These are phyloP conservation scores for Gymnogyps californianus DNA, from an alignment of 2,113 vertebrate genomes.

Conservation along the genomic window DNA sequence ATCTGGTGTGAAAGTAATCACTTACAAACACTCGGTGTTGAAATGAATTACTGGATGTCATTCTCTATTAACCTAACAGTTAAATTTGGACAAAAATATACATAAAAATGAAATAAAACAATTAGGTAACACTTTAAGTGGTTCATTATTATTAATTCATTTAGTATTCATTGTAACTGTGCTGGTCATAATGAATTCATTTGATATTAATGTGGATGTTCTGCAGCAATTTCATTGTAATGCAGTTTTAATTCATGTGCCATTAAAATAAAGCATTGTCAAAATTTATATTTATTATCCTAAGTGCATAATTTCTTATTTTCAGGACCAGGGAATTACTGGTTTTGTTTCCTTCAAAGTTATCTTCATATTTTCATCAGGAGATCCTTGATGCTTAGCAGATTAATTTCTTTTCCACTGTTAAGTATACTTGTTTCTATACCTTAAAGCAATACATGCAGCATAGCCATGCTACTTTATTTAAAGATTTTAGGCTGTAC, in stretches of 20 bases:
- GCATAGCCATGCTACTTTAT: neutral
- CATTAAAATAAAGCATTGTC: slow-evolving; percentile 71
- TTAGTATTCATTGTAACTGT: slow-evolving; percentile 76
- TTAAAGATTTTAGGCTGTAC: neutral
- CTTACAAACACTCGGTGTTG: slow-evolving; percentile 48
- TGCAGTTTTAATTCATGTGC: slow-evolving; percentile 76
- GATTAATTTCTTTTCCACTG: neutral
- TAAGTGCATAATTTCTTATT: slow-evolving; percentile 57
- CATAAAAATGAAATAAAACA: slow-evolving; percentile 84
- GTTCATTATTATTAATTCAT: slow-evolving; percentile 82
- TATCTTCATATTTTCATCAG: neutral
- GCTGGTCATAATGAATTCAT: slow-evolving; percentile 81
- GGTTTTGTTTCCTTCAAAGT: slow-evolving; percentile 13
- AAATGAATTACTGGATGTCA: slow-evolving; percentile 72
- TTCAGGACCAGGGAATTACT: slow-evolving; percentile 27
- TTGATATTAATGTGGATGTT: slow-evolving; percentile 77
- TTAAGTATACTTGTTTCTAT: neutral
- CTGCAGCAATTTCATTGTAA: slow-evolving; percentile 75
- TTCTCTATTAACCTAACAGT: slow-evolving; percentile 76
- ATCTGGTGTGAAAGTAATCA: slow-evolving; percentile 25
- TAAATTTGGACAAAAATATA: slow-evolving; percentile 75
- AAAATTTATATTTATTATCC: slow-evolving; percentile 75
- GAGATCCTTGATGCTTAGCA: neutral
- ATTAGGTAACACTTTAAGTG: slow-evolving; percentile 77
- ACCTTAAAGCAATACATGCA: neutral